Conservation (phyloP, 1,140 invertebrate genomes). For the Lasioglossum baleicum region DNA sequence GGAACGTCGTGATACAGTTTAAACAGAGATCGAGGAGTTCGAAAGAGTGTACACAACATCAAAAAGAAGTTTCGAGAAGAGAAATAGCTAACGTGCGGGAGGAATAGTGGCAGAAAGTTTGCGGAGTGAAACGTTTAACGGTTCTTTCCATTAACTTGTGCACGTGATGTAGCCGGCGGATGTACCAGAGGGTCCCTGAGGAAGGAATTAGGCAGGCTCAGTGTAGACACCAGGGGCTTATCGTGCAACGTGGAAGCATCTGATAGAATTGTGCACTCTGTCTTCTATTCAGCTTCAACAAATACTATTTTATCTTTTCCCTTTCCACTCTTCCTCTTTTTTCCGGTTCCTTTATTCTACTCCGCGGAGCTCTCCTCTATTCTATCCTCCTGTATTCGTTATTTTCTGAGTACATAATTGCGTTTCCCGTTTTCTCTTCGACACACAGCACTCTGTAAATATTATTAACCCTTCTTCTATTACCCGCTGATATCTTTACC, state of each 20-base stretch:
- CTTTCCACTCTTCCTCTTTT: neutral
- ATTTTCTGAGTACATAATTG: no score
- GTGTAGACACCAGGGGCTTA: constrained; percentile 48
- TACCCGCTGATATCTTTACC: no score
- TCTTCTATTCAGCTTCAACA: constrained; percentile 43
- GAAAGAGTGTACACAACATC: neutral
- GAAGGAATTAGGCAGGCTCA: constrained; percentile 61
- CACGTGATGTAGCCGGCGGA: constrained; percentile 47
- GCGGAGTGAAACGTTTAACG: constrained; percentile 16
- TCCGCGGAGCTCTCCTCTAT: no score
- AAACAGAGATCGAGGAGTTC: neutral
- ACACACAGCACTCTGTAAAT: no score
- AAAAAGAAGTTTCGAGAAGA: neutral
- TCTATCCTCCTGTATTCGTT: no score
- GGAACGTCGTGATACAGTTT: neutral
- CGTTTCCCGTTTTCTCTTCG: no score
- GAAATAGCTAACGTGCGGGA: neutral
- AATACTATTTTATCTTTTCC: constrained; percentile 28
- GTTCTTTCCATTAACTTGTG: constrained; percentile 66
- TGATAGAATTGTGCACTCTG: constrained; percentile 49
- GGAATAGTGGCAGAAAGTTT: neutral
- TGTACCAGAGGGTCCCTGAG: constrained; percentile 57
- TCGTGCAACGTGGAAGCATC: constrained; percentile 39
- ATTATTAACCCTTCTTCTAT: no score
- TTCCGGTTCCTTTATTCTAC: neutral